Evolutionary conservation across 2,113 vertebrate species (phyloP).

Genomic region (Saimiri boliviensis): DNA sequence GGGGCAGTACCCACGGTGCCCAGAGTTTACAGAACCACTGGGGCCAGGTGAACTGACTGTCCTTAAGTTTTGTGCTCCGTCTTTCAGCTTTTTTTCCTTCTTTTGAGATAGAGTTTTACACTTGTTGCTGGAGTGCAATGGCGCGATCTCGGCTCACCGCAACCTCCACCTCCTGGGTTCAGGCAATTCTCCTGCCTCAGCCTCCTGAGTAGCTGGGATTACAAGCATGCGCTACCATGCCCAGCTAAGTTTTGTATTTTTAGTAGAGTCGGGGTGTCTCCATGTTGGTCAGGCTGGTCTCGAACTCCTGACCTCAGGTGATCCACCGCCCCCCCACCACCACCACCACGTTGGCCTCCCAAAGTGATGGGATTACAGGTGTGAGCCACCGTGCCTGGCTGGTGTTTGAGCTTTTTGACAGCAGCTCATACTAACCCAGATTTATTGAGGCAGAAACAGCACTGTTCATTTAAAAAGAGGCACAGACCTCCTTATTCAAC

Average conservation of each 20-base stretch:
- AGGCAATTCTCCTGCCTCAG: not conserved
- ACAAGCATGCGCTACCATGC: not conserved
- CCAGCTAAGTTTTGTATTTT: not conserved
- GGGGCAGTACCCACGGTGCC: too few relatives aligned
- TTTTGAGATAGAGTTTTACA: not conserved
- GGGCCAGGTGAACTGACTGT: too few relatives aligned
- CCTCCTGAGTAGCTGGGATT: not conserved
- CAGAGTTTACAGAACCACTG: too few relatives aligned
- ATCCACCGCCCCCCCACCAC: rapidly evolving
- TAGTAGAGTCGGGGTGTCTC: not conserved
- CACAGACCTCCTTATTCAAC: too few relatives aligned
- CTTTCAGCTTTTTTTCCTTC: too few relatives aligned
- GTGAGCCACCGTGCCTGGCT: not conserved
- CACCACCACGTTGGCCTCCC: too few relatives aligned
- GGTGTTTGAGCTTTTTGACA: too few relatives aligned
- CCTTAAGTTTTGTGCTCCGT: too few relatives aligned
- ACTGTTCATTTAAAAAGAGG: too few relatives aligned
- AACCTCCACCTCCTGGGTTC: not conserved
- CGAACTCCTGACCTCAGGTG: not conserved
- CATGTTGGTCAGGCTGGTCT: not conserved
- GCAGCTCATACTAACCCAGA: too few relatives aligned
- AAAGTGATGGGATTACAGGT: not conserved
- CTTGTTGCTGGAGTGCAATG: not conserved
- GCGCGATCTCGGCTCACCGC: not conserved
- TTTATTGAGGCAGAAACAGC: too few relatives aligned